Base-by-base conservation (phyloP, 2,888 invertebrate species). In the Nemotelus nigrinus region DNA sequence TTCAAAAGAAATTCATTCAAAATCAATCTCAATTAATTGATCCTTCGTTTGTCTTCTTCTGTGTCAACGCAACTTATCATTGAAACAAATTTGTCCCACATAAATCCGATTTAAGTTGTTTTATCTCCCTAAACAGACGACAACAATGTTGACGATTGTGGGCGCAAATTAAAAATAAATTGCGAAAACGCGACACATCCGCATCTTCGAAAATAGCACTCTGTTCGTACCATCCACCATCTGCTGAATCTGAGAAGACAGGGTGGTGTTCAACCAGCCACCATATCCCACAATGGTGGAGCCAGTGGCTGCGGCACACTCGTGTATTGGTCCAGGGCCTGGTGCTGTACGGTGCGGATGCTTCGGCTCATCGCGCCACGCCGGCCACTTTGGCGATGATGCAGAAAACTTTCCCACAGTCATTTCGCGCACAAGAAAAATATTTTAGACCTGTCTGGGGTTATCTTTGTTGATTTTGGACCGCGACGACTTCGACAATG, bases 381-480 rank as follows among this genome's bases (percentile, higher is more conserved):
- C 25, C 25, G 25, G 25, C 25, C 25, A 25, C 25, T 25, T 25
- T 25, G 25, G 25, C 25, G 25, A 25, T 25, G 25, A 25, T 25
- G 25, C 25, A 78, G 64, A 76, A 78, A 68, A 77, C 72, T 74
- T 76, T 78, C 75, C 80, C 80, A 78, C 79, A 78, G 77, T 80
- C 77, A 78, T 79, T 78, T 68, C 72, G 77, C 75, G 76, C 67
- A 60, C 44, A 71, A 71, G 58, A 74, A 60, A 79, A 74, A 79
- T 75, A 57, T 77, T 71, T 78, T 76, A 78, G 78, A 78, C 79
- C 78, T 76, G 79, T 78, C 78, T 79, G 77, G 80, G 71, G 64
- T 71, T 78, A 74, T 77, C 75, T 78, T 77, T 70, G 68, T 72
- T 72, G 72, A 58, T 60, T 72, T 60, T 47, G 58, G 60, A 60